A percentile compares a stretch with the other conserved stretches of the same genome.
phyloP scores from a whole-genome alignment of 2,888 invertebrate genomes.

The Eudasyphora cyanicolor region DNA sequence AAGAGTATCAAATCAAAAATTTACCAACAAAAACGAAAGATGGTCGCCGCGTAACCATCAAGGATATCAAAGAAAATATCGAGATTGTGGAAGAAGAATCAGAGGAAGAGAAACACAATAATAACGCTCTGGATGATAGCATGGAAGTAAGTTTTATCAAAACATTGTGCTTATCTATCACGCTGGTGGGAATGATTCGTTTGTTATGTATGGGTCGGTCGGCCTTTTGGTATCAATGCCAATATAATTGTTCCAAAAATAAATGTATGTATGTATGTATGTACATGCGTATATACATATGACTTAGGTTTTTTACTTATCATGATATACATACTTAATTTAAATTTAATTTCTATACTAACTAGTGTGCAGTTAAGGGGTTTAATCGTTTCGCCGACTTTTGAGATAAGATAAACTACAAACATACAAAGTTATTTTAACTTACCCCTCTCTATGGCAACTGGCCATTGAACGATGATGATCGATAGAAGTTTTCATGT shows the following conservation, averaged over 20 bases:
- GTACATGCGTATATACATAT: background rate
- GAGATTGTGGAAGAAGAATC: slow-evolving; percentile 43
- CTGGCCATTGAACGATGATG: too few species aligned
- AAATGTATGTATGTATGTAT: background rate
- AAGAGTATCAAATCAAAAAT: slow-evolving; percentile 75
- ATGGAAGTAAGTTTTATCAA: slow-evolving; percentile 77
- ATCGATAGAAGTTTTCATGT: too few species aligned
- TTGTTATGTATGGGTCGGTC: background rate
- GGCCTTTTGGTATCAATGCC: background rate
- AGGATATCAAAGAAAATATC: slow-evolving; percentile 38
- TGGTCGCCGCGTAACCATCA: background rate
- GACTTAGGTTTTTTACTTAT: background rate
- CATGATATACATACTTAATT: slow-evolving; percentile 3
- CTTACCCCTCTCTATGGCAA: too few species aligned
- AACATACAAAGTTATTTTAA: too few species aligned
- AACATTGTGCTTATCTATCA: background rate
- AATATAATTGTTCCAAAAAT: background rate
- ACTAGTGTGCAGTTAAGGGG: background rate
- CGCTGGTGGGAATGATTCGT: slow-evolving; percentile 1
- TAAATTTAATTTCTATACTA: background rate
- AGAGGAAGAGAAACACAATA: slow-evolving; percentile 32
- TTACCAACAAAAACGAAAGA: slow-evolving; percentile 10
- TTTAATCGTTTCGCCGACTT: background rate
- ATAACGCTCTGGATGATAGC: slow-evolving; percentile 76
- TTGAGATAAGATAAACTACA: slow-evolving; percentile 6